Evolutionary conservation across 2,113 vertebrate species (phyloP), one percentile per base, ranked within the genome.

Genomic region (Thamnaconus septentrionalis): DNA sequence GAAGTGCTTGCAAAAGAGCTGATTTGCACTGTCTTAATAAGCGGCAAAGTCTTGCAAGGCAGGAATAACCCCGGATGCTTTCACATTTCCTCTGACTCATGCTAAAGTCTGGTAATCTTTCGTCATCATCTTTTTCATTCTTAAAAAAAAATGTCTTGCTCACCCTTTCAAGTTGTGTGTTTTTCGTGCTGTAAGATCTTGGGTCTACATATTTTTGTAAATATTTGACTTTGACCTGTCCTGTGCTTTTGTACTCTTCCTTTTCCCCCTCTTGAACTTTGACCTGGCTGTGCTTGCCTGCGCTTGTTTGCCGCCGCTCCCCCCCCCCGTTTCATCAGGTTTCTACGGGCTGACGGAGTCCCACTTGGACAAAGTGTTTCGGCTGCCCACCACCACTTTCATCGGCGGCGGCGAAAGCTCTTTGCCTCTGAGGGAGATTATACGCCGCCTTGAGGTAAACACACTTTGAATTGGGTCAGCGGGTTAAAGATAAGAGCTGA

Each of bases 281-380:
- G 44, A 45, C 44, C 44, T 7, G 8, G 18, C 9, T 54, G 8
- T 43, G 41, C 40, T 12, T 48, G 39, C 9, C 54, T 51, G 10
- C 48, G 7, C 55, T 55, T 31, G 56, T 58, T 54, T 10, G 53
- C 3, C 3, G 12, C 11, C 3, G 4, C n/a, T 45, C 45, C 31
- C 45, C 18, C 6, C 11, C 73, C 60, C 74, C 75, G 80, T 78
- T 51, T 5, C 64, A 59, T 41, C 88, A 98, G 96, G 94, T 54
- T 92, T 95, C 82, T 96, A 97, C 0, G 96, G 96, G 10, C 88
- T 98, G 73, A 85, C 91, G 0, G 95, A 98, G 63, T 90, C 93
- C 0, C 94, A 97, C 76, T 85, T 98, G 10, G 95, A 98, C 92
- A 94, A 95, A 64, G 92, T 95, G 57, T 98, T 98, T 85, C 93